Conservation (phyloP, 53 echinoderm and acorn worm species). For the Holothuria scabra region DNA sequence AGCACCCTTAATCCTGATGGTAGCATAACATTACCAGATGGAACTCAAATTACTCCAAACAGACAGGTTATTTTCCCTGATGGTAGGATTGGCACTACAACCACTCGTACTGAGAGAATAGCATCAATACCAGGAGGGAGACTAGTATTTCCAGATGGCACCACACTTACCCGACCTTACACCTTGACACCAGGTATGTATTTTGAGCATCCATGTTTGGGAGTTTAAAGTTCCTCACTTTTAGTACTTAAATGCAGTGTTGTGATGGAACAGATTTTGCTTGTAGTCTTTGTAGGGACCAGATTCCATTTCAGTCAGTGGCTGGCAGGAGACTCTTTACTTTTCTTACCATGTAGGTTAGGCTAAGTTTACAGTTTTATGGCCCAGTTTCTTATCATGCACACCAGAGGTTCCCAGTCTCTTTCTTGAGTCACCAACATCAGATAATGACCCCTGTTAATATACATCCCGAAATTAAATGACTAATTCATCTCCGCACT, state of each 20-base stretch:
- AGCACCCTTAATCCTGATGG: neutral
- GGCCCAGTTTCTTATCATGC: no score
- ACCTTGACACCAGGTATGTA: conserved; percentile 21
- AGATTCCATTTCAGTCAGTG: no score
- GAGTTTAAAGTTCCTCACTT: neutral
- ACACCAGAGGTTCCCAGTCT: no score
- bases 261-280: neutral
- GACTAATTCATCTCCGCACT: no score
- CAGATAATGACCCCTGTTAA: no score
- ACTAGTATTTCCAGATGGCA: conserved; percentile 38
- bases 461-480: no score
- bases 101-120: conserved; percentile 3
- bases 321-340: no score
- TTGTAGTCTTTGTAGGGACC: neutral
- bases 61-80: neutral
- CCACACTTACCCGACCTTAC: neutral
- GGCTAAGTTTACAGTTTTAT: no score
- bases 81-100: neutral
- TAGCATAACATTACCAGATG: conserved; percentile 6
- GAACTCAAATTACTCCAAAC: neutral
- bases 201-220: neutral
- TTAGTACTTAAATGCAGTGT: neutral
- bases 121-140: conserved; percentile 25
- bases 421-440: no score
- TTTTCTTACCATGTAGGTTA: no score